Base-by-base conservation (phyloP, 1,140 invertebrate species). In the Delia radicum region DNA sequence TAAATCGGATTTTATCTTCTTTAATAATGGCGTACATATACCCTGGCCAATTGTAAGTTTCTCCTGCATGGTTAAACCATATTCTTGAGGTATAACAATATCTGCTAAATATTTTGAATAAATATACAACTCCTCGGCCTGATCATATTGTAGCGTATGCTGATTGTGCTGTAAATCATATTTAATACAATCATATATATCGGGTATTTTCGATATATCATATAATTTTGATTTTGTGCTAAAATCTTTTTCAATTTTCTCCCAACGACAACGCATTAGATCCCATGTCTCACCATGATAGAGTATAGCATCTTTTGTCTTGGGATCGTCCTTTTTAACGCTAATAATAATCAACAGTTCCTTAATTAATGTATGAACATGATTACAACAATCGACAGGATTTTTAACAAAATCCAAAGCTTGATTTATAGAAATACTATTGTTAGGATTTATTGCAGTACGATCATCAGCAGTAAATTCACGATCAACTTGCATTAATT, bases 201-300 rank as follows among this genome's bases (percentile, higher is more conserved):
- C 98, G 0, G 98, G 98, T 77, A 99, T 97, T 89, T 99, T 99
- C 0, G 96, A 98, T 79, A 99, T 99, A 85, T 99, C 98, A 88
- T 96, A 99, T 18, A 92, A 91, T 76, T 94, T 95, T 0, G 82
- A 85, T 87, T 98, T 98, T 0, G 94, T 94, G 80, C 93, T 95
- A 83, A 99, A 99, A 87, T 99, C 98, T 87, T 99, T 99, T 82
- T 99, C 96, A 67, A 99, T 94, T 87, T 99, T 99, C 7, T 95
- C 94, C 98, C 98, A 99, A 46, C 98, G 90, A 29, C 98, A 89
- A 15, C 96, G 95, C 94, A 99, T 98, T 42, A 99, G 87, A 82
- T 99, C 98, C 98, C 98, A 99, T 0, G 96, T 98, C 89, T 99
- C 98, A 4, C 96, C 97, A 83, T 99, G 96, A 87, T 99, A 99